Evolutionary conservation across 2,888 invertebrate genomes (phyloP), one percentile per base, ranked within the genome.

Genomic region (Terebella lapidaria): DNA sequence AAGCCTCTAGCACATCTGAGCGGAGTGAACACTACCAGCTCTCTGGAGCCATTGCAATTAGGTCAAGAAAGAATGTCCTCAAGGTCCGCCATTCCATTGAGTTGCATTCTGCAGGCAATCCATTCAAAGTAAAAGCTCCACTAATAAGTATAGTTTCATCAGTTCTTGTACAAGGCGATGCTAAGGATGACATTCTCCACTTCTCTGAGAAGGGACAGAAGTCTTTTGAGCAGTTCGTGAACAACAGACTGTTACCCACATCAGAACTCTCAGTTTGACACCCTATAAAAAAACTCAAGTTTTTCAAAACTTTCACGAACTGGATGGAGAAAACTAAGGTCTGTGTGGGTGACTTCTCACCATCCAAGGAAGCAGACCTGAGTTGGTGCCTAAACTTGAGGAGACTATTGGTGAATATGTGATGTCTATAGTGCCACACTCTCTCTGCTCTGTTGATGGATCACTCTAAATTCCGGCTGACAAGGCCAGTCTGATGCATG

Each of bases 201-300:
- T 55, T 28, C 25, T 22, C 55, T 25, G 29, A 26, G 25, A 55
- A 55, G 54, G 59, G 55, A 22, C 58, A 58, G 47, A 54, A 54
- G 54, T 20, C 5, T n/a, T 59, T 55, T 55, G 55, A 45, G 30
- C 47, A 46, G 28, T 59, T 59, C 29, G 49, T 28, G n/a, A 20
- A 30, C 28, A 25, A 54, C 29, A 54, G 28, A 54, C 30, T 54
- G 18, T 5, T 22, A 25, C 28, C 28, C n/a, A 29, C 29, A n/a
- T 29, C 54, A 29, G 20, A 4, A 29, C n/a, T 54, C 20, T 54
- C 54, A 20, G 20, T 54, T 29, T 54, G 54, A 30, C 20, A 54
- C 29, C 29, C 28, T 29, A 29, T 54, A 25, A 28, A 54, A 20
- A 54, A 54, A 54, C 15, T 49, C 5, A 49, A 49, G 49, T 22